A percentile compares a stretch with the other conserved stretches of the same genome.
These are phyloP conservation scores for Lagria hirta DNA, from an alignment of 2,888 invertebrate species.

Conservation along the genomic window DNA sequence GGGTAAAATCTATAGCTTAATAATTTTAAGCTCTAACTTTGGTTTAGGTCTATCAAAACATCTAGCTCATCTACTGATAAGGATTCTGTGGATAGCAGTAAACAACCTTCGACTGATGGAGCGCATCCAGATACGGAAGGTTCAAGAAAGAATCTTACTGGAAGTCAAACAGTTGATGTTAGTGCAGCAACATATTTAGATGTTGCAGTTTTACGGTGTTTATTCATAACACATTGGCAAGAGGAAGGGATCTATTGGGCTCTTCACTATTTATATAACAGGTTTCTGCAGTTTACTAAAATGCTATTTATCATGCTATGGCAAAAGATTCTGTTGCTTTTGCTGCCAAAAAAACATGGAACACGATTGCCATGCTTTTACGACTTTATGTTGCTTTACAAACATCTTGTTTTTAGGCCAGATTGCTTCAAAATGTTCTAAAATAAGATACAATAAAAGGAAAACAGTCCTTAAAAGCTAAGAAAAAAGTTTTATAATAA, in stretches of 20 bases:
- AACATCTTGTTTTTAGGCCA: background rate
- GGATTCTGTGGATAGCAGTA: conserved; percentile 69
- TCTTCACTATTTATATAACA: conserved; percentile 84
- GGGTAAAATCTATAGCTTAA: conserved; percentile 57
- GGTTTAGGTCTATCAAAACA: conserved; percentile 12
- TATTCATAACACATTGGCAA: conserved; percentile 96
- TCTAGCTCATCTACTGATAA: conserved; percentile 70
- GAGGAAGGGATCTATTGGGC: conserved; percentile 99
- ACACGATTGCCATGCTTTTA: no score
- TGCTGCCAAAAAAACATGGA: no score
- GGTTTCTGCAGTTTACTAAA: no score
- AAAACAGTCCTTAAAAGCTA: no score
- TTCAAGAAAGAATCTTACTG: conserved; percentile 37
- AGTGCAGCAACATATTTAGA: conserved; percentile 93
- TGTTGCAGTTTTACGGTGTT: conserved; percentile 91
- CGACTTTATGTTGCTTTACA: no score
- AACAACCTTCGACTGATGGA: conserved; percentile 44
- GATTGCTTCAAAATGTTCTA: no score
- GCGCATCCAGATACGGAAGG: conserved; percentile 35
- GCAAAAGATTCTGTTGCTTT: no score
- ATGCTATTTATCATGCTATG: no score
- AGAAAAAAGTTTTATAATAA: no score
- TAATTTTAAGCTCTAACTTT: no score
- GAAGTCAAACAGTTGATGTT: conserved; percentile 57
- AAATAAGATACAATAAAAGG: no score